Evolutionary conservation across 2,113 vertebrate genomes (phyloP).

Genomic region (Pavo muticus): DNA sequence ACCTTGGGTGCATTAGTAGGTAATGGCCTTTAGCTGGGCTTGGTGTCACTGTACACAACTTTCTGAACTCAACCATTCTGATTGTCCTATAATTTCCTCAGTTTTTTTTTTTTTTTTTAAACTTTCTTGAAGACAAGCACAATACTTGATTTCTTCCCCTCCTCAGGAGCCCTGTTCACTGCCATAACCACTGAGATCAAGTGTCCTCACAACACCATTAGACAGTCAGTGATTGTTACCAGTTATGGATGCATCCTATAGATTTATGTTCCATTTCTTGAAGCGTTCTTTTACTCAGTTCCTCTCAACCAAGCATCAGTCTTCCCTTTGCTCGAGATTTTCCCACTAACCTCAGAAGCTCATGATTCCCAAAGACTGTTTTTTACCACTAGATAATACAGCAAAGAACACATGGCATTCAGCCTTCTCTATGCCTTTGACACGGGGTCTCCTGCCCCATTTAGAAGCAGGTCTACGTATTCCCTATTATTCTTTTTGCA

Average conservation of each 20-base stretch:
- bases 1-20: neutral
- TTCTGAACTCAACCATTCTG: neutral
- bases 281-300: neutral
- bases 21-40: neutral
- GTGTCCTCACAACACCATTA: neutral
- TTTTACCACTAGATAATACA: neutral
- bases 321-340: neutral
- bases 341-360: neutral
- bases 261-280: neutral
- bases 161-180: neutral
- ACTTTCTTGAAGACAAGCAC: neutral
- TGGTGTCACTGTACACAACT: neutral
- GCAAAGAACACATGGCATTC: neutral
- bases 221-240: neutral
- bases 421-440: neutral
- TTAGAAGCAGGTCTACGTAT: neutral
- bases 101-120: neutral
- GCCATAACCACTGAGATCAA: neutral
- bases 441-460: fast-evolving
- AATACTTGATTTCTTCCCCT: neutral
- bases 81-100: neutral
- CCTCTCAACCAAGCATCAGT: neutral
- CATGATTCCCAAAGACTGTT: neutral
- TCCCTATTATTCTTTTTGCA: neutral
- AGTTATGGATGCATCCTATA: fast-evolving